Evolutionary conservation across 30 jellyfish, hydroid and myxozoan genomes (phyloP).

Genomic region (Clytia hemisphaerica): DNA sequence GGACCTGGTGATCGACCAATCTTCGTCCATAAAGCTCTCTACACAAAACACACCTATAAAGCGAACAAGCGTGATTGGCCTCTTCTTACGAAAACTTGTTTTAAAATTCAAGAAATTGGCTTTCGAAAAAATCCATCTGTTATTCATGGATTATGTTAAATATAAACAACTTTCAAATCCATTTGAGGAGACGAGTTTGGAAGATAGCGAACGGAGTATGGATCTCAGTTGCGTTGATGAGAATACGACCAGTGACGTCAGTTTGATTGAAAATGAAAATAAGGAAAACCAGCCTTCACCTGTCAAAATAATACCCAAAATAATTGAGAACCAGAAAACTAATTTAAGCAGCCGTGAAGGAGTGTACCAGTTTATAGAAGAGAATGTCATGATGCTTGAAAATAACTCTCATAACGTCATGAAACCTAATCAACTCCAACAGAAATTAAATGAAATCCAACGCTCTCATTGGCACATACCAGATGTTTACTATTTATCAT

Average conservation of each 20-base stretch:
- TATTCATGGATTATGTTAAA: too few species aligned
- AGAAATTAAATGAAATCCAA: conserved; percentile 23
- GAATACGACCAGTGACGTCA: too few species aligned
- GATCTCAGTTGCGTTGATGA: neutral
- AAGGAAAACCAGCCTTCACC: neutral
- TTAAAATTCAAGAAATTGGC: conserved; percentile 50
- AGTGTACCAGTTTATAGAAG: conserved; percentile 8
- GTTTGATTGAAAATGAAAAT: conserved; percentile 9
- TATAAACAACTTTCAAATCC: too few species aligned
- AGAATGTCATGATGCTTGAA: conserved; percentile 46
- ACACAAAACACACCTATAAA: neutral
- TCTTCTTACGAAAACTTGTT: conserved; percentile 35
- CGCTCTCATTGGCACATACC: conserved; percentile 33
- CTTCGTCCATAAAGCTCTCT: too few species aligned
- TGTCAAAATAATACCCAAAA: neutral
- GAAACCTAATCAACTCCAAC: conserved; percentile 35
- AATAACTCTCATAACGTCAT: conserved; percentile 21
- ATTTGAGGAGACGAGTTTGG: neutral
- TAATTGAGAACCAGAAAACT: neutral
- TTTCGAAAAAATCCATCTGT: conserved; percentile 32
- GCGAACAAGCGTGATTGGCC: conserved; percentile 23
- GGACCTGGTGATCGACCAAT: too few species aligned
- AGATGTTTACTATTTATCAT: conserved; percentile 51
- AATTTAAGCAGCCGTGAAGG: neutral
- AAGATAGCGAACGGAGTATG: neutral